A percentile compares a stretch with the other conserved stretches of the same genome.
These are phyloP conservation scores for Molossus molossus DNA, from an alignment of 2,797 vertebrate genomes.

Conservation along the genomic window DNA sequence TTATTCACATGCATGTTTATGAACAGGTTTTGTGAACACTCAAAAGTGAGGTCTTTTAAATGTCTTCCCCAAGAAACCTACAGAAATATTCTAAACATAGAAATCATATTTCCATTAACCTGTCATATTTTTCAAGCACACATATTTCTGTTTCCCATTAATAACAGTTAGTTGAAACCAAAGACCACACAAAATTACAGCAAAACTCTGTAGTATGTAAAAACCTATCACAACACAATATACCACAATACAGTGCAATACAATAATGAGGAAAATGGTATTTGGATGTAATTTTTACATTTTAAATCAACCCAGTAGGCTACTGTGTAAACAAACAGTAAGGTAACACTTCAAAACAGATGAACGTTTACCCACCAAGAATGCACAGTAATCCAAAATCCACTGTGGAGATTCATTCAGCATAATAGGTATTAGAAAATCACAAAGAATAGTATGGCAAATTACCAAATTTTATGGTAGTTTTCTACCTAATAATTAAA, in stretches of 20 bases:
- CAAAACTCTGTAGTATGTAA: conserved; percentile 87
- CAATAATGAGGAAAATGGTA: conserved; percentile 88
- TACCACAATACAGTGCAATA: conserved; percentile 89
- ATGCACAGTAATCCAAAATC: conserved; percentile 90
- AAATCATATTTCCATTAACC: conserved; percentile 87
- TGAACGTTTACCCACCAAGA: conserved; percentile 91
- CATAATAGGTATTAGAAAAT: conserved; percentile 87
- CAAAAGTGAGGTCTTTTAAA: conserved; percentile 68
- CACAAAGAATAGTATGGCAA: conserved; percentile 90
- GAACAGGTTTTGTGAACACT: conserved; percentile 67
- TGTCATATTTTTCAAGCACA: conserved; percentile 88
- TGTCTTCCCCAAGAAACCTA: conserved; percentile 58
- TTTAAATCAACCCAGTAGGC: conserved; percentile 89
- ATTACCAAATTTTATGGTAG: conserved; percentile 89
- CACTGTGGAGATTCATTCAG: conserved; percentile 87
- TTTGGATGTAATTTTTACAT: conserved; percentile 89
- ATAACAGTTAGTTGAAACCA: conserved; percentile 89
- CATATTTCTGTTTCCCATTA: conserved; percentile 89
- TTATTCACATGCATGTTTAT: conserved; percentile 59
- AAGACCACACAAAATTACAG: conserved; percentile 74
- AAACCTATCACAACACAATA: conserved; percentile 90
- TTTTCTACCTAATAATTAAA: conserved; percentile 90
- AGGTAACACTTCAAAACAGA: conserved; percentile 92
- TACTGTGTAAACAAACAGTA: conserved; percentile 93
- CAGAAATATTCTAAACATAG: conserved; percentile 84